These are phyloP conservation scores for Eledona agricola DNA, from an alignment of 2,888 invertebrate species.

Conservation along the genomic window DNA sequence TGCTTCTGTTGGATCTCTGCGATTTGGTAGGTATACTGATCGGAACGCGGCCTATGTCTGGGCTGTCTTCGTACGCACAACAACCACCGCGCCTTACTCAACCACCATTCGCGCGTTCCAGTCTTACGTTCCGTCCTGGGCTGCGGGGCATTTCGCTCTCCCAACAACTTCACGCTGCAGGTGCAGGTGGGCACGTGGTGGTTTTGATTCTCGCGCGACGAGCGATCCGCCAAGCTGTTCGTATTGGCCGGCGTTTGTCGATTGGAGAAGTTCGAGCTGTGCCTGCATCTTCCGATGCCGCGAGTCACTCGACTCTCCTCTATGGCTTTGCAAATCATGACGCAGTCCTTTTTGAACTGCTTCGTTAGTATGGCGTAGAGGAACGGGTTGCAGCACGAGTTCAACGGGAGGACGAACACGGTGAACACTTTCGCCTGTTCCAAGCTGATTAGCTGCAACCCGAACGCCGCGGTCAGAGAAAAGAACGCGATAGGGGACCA, in stretches of 20 bases:
- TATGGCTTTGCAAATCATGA: conserved; percentile 93
- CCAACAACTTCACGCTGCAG: conserved; percentile 67
- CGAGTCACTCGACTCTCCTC: conserved; percentile 92
- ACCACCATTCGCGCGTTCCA: conserved; percentile 60
- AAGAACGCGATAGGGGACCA: conserved; percentile 99
- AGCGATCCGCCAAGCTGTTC: conserved; percentile 82
- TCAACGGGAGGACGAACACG: conserved; percentile 94
- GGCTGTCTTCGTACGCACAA: conserved; percentile 59
- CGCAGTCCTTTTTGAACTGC: conserved; percentile 97
- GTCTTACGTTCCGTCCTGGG: conserved; percentile 54
- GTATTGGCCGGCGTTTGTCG: conserved; percentile 88
- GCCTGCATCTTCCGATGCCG: conserved; percentile 85
- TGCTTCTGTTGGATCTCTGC: conserved; percentile 80
- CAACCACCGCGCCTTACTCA: conserved; percentile 64
- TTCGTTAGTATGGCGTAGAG: conserved; percentile 97
- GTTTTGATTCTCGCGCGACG: conserved; percentile 76
- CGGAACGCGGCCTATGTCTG: conserved; percentile 65
- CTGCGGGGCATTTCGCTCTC: conserved; percentile 53
- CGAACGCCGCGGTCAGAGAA: conserved; percentile 92
- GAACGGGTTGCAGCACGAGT: conserved; percentile 98
- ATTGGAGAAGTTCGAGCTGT: conserved; percentile 88
- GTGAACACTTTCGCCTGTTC: conserved; percentile 97
- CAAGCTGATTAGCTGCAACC: conserved; percentile 87
- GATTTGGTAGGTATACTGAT: conserved; percentile 79
- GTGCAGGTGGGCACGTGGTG: conserved; percentile 67